A percentile compares a stretch with the other conserved stretches of the same genome.
These are phyloP conservation scores for Mustelus asterias DNA, from an alignment of 2,113 vertebrate species.

Conservation along the genomic window DNA sequence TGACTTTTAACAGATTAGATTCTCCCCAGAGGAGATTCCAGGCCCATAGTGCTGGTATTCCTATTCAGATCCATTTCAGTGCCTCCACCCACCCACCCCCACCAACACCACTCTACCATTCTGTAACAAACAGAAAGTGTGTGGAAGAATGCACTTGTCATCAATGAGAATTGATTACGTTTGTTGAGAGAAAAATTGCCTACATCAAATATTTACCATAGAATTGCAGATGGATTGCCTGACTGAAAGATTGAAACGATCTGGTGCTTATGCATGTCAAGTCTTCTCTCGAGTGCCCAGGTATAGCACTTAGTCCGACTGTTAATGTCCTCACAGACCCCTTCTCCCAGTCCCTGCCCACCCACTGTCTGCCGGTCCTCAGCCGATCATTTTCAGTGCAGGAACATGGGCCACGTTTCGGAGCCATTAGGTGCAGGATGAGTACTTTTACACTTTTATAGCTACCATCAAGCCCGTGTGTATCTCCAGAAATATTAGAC, in stretches of 20 bases:
- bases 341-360: background rate
- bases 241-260: background rate
- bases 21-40: background rate
- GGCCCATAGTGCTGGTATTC: background rate
- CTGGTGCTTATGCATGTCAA: background rate
- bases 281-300: background rate
- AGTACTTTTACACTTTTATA: background rate
- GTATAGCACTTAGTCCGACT: background rate
- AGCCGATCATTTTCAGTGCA: background rate
- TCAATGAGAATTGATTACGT: constrained; percentile 17
- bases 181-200: constrained; percentile 27
- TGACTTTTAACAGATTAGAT: background rate
- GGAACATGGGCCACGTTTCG: too few species aligned
- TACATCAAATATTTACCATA: constrained; percentile 26
- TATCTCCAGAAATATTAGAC: background rate
- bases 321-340: background rate
- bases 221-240: constrained; percentile 27
- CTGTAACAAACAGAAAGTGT: constrained; percentile 2
- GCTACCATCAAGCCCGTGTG: background rate
- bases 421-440: background rate
- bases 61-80: background rate
- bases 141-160: constrained; percentile 25
- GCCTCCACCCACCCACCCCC: too few species aligned
- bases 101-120: background rate
- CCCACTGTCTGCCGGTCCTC: background rate